phyloP scores from a whole-genome alignment of 2,888 invertebrate species.

The Nymphalis c-album region DNA sequence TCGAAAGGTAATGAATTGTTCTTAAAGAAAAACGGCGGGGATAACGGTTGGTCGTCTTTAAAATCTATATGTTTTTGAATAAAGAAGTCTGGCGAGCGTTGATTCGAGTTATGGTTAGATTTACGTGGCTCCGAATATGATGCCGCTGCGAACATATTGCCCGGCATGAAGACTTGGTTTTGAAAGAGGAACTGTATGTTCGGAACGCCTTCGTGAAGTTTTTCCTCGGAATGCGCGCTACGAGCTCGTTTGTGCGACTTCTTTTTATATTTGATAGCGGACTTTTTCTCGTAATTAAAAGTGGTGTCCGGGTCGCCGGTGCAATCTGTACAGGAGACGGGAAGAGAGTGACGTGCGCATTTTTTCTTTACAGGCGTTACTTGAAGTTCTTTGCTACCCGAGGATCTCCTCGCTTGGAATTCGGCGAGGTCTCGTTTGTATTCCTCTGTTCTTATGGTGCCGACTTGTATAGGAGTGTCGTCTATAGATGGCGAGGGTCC shows the following conservation, averaged over 20 bases:
- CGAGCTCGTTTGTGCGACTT: slow-evolving; percentile 55
- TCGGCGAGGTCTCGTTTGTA: slow-evolving; percentile 76
- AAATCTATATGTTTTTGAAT: slow-evolving; percentile 65
- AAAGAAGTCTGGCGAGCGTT: slow-evolving; percentile 56
- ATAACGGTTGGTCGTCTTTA: slow-evolving; percentile 47
- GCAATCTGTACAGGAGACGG: slow-evolving; percentile 70
- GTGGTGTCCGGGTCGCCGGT: slow-evolving; percentile 64
- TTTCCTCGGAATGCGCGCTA: slow-evolving; percentile 57
- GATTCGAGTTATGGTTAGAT: slow-evolving; percentile 41
- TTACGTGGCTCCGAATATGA: slow-evolving; percentile 59
- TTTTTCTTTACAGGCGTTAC: slow-evolving; percentile 65
- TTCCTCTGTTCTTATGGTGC: slow-evolving; percentile 73
- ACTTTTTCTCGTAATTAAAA: slow-evolving; percentile 74
- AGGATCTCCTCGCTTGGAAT: slow-evolving; percentile 72
- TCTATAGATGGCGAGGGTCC: slow-evolving; percentile 50
- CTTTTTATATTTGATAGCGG: slow-evolving; percentile 68
- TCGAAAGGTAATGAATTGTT: slow-evolving; percentile 66
- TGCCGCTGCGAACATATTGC: slow-evolving; percentile 54
- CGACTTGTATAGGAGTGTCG: slow-evolving; percentile 48
- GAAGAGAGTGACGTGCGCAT: slow-evolving; percentile 70
- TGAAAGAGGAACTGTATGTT: slow-evolving; percentile 77
- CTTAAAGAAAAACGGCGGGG: slow-evolving; percentile 65
- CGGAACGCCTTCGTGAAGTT: slow-evolving; percentile 55
- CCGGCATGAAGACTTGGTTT: slow-evolving; percentile 78
- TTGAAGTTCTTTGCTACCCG: slow-evolving; percentile 53